Conservation (phyloP, 2,113 vertebrate species). For the Pteronura brasiliensis region DNA sequence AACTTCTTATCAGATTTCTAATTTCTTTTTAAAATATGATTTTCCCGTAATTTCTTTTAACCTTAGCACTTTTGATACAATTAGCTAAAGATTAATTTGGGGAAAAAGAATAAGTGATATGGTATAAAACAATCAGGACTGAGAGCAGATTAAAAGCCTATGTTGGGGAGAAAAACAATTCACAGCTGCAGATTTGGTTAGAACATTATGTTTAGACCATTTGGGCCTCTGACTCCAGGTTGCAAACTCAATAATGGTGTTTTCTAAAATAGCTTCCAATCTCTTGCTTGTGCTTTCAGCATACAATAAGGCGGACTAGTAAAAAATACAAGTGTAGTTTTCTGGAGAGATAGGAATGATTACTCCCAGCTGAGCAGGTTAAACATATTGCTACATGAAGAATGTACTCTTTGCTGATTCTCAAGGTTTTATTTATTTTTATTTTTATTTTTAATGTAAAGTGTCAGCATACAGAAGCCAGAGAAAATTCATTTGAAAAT, state of each 20-base stretch:
- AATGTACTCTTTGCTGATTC: slow-evolving; percentile 56
- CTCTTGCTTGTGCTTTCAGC: slow-evolving; percentile 26
- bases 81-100: slow-evolving; percentile 43
- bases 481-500: slow-evolving; percentile 50
- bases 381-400: not conserved
- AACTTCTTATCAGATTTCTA: slow-evolving; percentile 12
- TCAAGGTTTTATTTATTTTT: slow-evolving; percentile 40
- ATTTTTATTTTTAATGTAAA: slow-evolving; percentile 42
- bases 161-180: not conserved
- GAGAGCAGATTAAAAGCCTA: not conserved
- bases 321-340: slow-evolving; percentile 44
- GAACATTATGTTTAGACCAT: slow-evolving; percentile 32
- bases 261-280: slow-evolving; percentile 57
- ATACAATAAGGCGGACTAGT: not conserved
- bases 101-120: not conserved
- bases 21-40: slow-evolving; percentile 20
- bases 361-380: slow-evolving; percentile 51
- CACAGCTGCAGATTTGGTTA: slow-evolving; percentile 33
- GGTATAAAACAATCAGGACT: not conserved
- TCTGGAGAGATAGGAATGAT: slow-evolving; percentile 49
- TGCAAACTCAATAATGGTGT: slow-evolving; percentile 52
- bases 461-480: slow-evolving; percentile 47
- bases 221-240: slow-evolving; percentile 6
- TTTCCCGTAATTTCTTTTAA: not conserved
- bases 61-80: not conserved